Evolutionary conservation across 2,113 vertebrate genomes (phyloP).

Genomic region (Reinhardtius hippoglossoides): DNA sequence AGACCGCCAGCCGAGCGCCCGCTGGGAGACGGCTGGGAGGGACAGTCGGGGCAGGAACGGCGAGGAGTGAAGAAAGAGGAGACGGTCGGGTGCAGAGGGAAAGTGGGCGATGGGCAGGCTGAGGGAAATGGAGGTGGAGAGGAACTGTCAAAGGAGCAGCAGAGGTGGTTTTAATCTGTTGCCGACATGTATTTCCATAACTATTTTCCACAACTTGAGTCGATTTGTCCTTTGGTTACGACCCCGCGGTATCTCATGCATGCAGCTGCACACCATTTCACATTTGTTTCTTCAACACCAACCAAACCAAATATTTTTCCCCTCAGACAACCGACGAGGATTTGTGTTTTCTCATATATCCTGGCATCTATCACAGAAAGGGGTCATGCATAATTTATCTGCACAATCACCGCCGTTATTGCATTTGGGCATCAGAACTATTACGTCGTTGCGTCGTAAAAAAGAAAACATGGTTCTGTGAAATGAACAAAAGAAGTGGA

Average conservation of each 20-base stretch:
- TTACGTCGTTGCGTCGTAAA: background rate
- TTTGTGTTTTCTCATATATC: too few relatives aligned
- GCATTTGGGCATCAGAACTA: background rate
- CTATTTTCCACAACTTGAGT: conserved; percentile 18
- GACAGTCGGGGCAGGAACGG: conserved; percentile 21
- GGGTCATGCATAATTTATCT: background rate
- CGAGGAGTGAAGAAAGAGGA: conserved; percentile 31
- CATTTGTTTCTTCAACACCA: conserved; percentile 22
- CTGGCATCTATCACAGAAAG: background rate
- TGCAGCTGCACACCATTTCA: conserved; percentile 8
- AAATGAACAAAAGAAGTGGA: background rate
- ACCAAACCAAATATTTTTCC: background rate
- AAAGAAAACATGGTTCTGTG: background rate
- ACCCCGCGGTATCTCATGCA: background rate
- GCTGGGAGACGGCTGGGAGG: conserved; percentile 47
- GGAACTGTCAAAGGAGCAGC: conserved; percentile 10
- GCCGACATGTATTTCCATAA: conserved; percentile 22
- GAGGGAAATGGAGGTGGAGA: conserved; percentile 22
- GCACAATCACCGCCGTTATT: background rate
- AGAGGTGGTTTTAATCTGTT: conserved; percentile 21
- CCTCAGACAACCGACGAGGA: too few relatives aligned
- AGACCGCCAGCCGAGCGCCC: conserved; percentile 53
- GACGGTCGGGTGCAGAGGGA: conserved; percentile 4
- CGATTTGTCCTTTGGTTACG: conserved; percentile 7
- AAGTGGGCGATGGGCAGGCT: background rate